Base-by-base conservation (phyloP, 2,113 vertebrate genomes). In the Coracopsis vasa region DNA sequence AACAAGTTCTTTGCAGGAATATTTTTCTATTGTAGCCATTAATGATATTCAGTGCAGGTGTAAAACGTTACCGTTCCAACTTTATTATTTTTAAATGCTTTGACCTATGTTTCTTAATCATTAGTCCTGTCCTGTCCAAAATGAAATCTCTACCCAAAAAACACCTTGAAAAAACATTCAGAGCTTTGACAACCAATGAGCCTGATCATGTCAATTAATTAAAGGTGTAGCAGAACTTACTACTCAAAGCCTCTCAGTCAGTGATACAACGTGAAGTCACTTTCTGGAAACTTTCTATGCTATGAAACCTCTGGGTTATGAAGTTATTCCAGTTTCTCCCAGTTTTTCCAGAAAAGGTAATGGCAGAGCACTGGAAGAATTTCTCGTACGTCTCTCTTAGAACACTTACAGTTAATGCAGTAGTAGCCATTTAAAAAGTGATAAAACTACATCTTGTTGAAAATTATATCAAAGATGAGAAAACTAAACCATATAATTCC, bases 121-220 rank as follows among this genome's bases (percentile, higher is more conserved):
- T 81, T 93, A 74, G 44, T 50, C 54, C n/a, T 84, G 29, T 56
- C 35, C 65, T 86, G 77, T 86, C 83, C 79, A 37, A 87, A 95
- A 92, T 84, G 29, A 89, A 86, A 89, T 74, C 73, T 74, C 33
- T 82, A 4, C 37, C 64, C 44, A 66, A 20, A 58, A 86, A 83
- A 73, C 33, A 66, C 47, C 48, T 56, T 51, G 66, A 79, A 91
- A 48, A 41, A 84, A 44, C 61, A 23, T 92, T 92, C 42, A 84
- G 72, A 72, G 56, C 56, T 72, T 47, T 45, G 84, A 72, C 78
- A 96, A 20, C 13, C 29, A 28, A 31, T 13, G 66, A 79, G 70
- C 29, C 44, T 89, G 87, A 69, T 41, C 61, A 72, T 56, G 65
- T 47, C 80, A 81, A 31, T 65, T 70, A 84, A 87, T 96, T 89